phyloP scores from a whole-genome alignment of 2,113 vertebrate species.

The Solea senegalensis region DNA sequence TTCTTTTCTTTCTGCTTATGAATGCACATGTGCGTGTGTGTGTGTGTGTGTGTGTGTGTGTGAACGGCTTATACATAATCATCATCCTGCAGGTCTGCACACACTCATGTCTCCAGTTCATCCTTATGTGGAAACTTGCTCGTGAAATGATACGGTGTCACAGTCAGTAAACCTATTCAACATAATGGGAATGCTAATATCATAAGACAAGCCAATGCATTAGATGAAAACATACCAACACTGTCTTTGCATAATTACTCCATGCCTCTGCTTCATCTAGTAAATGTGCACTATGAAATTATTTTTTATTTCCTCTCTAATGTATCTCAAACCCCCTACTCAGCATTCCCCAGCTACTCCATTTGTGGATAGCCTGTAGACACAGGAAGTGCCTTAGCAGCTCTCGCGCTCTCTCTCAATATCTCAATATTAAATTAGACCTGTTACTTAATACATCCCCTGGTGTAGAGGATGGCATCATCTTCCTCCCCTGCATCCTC shows the following conservation, averaged over 20 bases:
- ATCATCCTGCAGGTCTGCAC: background rate
- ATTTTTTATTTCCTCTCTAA: constrained; percentile 65
- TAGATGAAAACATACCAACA: constrained; percentile 37
- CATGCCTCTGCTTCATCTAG: constrained; percentile 37
- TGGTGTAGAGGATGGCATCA: constrained; percentile 67
- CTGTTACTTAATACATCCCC: constrained; percentile 77
- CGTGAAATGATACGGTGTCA: background rate
- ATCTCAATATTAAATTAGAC: constrained; percentile 75
- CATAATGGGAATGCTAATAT: constrained; percentile 9
- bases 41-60: background rate
- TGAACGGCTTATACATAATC: background rate
- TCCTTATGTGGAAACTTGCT: background rate
- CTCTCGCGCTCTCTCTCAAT: constrained; percentile 64
- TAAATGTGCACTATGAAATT: constrained; percentile 48
- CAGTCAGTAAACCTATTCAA: background rate
- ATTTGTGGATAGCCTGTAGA: constrained; percentile 68
- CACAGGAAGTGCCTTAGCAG: constrained; percentile 78
- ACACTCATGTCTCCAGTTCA: background rate
- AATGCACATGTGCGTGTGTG: background rate
- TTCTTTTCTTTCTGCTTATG: background rate
- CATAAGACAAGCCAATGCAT: constrained; percentile 11
- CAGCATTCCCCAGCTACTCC: constrained; percentile 65
- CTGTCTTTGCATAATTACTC: constrained; percentile 32
- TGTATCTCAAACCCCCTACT: constrained; percentile 68
- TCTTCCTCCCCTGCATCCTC: constrained; percentile 61